Evolutionary conservation across 2,888 invertebrate genomes (phyloP).

Genomic region (Trissolcus japonicus): DNA sequence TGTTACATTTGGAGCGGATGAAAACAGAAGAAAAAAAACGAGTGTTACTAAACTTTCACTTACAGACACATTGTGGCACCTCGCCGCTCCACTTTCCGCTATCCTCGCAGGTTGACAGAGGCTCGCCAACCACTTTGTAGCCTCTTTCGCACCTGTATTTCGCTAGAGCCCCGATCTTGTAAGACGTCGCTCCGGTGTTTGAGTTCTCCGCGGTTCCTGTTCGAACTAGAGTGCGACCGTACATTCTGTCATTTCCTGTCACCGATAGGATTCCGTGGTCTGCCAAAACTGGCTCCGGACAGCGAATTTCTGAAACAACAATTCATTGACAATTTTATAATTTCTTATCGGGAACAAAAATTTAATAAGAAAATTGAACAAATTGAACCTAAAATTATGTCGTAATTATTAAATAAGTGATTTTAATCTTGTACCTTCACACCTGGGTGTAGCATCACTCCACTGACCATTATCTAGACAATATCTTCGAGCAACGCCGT

Average conservation of each 20-base stretch:
- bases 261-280: conserved; percentile 92
- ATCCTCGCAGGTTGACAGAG: conserved; percentile 90
- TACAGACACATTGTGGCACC: conserved; percentile 90
- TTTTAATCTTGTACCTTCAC: conserved; percentile 82
- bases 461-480: conserved; percentile 88
- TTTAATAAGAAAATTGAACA: background rate
- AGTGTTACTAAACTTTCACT: conserved; percentile 73
- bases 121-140: conserved; percentile 90
- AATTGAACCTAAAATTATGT: background rate
- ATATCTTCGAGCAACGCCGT: conserved; percentile 83
- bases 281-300: conserved; percentile 88
- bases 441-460: conserved; percentile 90
- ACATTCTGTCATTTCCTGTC: conserved; percentile 93
- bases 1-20: conserved; percentile 24
- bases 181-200: conserved; percentile 84
- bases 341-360: too few relatives aligned
- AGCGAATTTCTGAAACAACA: conserved; percentile 88
- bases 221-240: conserved; percentile 88
- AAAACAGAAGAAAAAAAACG: conserved; percentile 11
- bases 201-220: conserved; percentile 82
- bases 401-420: conserved; percentile 1
- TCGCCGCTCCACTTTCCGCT: conserved; percentile 90
- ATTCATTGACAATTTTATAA: too few relatives aligned
- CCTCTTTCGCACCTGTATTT: conserved; percentile 94
- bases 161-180: conserved; percentile 89